Conservation (phyloP, 1,140 invertebrate genomes). For the Dreissena rostriformis region DNA sequence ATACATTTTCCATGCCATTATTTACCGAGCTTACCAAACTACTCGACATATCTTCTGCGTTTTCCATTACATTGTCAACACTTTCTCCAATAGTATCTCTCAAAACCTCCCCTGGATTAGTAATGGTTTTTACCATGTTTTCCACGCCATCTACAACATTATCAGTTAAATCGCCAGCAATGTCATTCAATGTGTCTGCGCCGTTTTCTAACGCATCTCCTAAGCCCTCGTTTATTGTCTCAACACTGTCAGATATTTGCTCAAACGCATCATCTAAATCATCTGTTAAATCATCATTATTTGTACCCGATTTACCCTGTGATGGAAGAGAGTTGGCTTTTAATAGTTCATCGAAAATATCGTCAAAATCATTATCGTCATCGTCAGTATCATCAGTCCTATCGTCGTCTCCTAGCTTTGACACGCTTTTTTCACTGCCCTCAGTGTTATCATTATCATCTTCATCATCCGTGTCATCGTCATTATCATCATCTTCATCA, state of each 20-base stretch:
- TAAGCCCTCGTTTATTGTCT: slow-evolving; percentile 15
- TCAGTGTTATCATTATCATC: not conserved
- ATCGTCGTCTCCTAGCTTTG: not conserved
- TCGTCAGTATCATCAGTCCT: not conserved
- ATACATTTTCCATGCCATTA: not conserved
- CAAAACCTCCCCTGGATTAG: not conserved
- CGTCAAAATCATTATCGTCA: not conserved
- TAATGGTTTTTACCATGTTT: slow-evolving; percentile 1
- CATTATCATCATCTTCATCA: not conserved
- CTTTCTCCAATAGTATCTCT: not conserved
- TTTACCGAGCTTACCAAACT: not conserved
- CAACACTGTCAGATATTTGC: slow-evolving; percentile 22
- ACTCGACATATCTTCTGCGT: not conserved
- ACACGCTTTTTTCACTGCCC: not conserved
- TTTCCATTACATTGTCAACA: not conserved
- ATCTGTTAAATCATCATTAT: slow-evolving; percentile 12
- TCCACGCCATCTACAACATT: slow-evolving; percentile 17
- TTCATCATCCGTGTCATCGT: not conserved
- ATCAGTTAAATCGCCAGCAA: slow-evolving; percentile 24
- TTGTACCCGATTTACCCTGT: not conserved
- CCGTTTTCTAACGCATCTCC: slow-evolving; percentile 15
- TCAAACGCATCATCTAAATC: slow-evolving; percentile 30
- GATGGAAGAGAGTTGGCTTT: not conserved
- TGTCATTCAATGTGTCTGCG: slow-evolving; percentile 24
- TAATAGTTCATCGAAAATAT: not conserved